Conservation (phyloP, 2,797 vertebrate species). For the Crenuchus spilurus region DNA sequence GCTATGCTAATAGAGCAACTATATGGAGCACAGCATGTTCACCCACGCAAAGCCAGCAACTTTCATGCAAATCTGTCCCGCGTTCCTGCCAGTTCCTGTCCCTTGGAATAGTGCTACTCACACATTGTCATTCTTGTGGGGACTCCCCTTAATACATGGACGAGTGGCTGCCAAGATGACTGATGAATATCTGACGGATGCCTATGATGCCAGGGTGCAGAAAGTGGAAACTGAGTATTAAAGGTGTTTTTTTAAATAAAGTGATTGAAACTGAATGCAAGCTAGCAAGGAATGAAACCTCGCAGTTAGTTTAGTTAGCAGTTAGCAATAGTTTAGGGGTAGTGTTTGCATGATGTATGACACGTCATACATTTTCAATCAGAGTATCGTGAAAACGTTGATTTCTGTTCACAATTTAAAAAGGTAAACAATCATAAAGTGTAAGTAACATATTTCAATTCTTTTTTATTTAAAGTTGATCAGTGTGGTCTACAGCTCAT, state of each 20-base stretch:
- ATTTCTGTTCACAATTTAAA: too few species aligned
- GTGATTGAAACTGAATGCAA: background rate
- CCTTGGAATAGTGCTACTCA: slow-evolving; percentile 58
- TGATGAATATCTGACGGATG: slow-evolving; percentile 63
- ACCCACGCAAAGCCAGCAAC: slow-evolving; percentile 44
- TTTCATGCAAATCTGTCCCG: slow-evolving; percentile 59
- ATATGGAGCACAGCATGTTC: slow-evolving; percentile 54
- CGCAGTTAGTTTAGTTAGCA: background rate
- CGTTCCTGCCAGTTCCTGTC: slow-evolving; percentile 60
- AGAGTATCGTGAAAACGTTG: too few species aligned
- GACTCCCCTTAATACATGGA: slow-evolving; percentile 37
- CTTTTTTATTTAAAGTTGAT: too few species aligned
- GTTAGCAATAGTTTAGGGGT: background rate
- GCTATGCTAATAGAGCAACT: slow-evolving; percentile 49
- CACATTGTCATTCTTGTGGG: slow-evolving; percentile 64
- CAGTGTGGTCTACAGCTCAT: too few species aligned
- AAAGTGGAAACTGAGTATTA: slow-evolving; percentile 19
- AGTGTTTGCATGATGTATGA: too few species aligned
- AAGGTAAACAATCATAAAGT: too few species aligned
- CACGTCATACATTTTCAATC: too few species aligned
- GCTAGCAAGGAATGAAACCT: background rate
- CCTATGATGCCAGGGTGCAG: slow-evolving; percentile 47
- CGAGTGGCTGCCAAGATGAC: slow-evolving; percentile 36
- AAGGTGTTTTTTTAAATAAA: background rate
- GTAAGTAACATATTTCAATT: too few species aligned